Evolutionary conservation across 92 coral and sea anemone genomes (phyloP), one percentile per base, ranked within the genome.

Genomic region (Heteractis magnifica): DNA sequence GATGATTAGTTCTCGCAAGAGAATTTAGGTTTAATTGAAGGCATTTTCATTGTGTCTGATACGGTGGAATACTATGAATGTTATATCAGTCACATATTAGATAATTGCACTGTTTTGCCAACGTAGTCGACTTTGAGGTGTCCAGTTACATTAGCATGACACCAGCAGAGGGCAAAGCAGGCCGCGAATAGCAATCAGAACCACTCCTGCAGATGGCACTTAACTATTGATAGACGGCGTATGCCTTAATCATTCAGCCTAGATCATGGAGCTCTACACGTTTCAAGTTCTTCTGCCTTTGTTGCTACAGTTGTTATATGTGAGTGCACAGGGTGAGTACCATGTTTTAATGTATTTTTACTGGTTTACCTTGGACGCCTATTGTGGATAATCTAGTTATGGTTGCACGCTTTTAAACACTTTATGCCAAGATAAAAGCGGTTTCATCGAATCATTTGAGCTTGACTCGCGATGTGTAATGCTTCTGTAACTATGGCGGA

Each of bases 131-230:
- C 44, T 60, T n/a, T 19, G 11, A 21, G 83, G 83, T 79, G 83
- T 79, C 20, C 75, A 62, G 75, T 79, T 79, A 79, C 83, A 79
- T 21, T 44, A 59, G 72, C 71, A 79, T 79, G 83, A 60, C 75
- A 79, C 55, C 73, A 79, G 59, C 73, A 79, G 59, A 60, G 82
- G 83, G 75, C 83, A 62, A 79, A 60, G 71, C 41, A 15, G 21
- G 16, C 74, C 83, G 79, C 79, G 60, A 55, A 76, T 76, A 71
- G 72, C 83, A 62, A 21, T 79, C 52, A 65, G 1, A 79, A 79
- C 83, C 83, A 60, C 83, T 76, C 79, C 79, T 76, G 79, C 79
- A 76, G 79, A 76, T 76, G 79, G 79, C 79, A 76, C 71, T 59
- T 59, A 79, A 49, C 83, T 59, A 65, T 49, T 79, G 56, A 79